phyloP scores from a whole-genome alignment of 64 coral and sea anemone species.

The Anthopleura sola region DNA sequence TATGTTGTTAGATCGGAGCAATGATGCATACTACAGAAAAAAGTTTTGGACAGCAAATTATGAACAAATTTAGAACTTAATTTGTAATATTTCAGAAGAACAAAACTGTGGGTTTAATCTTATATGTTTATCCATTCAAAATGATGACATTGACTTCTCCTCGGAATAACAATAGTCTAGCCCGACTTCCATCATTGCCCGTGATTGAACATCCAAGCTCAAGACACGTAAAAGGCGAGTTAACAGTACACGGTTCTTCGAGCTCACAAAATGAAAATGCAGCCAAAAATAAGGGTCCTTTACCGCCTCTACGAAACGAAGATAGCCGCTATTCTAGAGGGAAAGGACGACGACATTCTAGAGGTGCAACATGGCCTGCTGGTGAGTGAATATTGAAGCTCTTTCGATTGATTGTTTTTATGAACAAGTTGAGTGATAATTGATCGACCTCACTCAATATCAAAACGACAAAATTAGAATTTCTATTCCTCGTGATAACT shows the following conservation, averaged over 20 bases:
- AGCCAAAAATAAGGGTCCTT: not conserved
- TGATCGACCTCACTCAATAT: slow-evolving; percentile 5
- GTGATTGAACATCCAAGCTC: slow-evolving; percentile 49
- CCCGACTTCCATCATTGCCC: slow-evolving; percentile 19
- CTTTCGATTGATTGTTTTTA: not conserved
- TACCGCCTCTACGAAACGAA: slow-evolving; percentile 14
- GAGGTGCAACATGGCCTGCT: slow-evolving; percentile 48
- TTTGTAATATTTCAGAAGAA: not conserved
- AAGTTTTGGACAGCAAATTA: not conserved
- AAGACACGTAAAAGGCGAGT: slow-evolving; percentile 12
- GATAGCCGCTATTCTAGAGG: not conserved
- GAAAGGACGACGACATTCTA: slow-evolving; percentile 27
- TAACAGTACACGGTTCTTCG: slow-evolving; percentile 34
- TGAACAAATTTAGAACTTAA: not conserved
- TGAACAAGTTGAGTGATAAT: not conserved
- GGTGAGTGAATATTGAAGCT: slow-evolving; percentile 17
- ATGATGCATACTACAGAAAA: not conserved
- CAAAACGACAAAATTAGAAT: not conserved
- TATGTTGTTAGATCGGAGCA: not conserved
- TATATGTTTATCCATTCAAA: not conserved
- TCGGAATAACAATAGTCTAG: not conserved
- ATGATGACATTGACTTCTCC: not conserved
- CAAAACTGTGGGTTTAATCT: not conserved
- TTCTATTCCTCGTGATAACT: not conserved
- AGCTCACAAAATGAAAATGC: slow-evolving; percentile 28